Conservation (phyloP, 2,888 invertebrate species). For the Tuberolachnus salignus region DNA sequence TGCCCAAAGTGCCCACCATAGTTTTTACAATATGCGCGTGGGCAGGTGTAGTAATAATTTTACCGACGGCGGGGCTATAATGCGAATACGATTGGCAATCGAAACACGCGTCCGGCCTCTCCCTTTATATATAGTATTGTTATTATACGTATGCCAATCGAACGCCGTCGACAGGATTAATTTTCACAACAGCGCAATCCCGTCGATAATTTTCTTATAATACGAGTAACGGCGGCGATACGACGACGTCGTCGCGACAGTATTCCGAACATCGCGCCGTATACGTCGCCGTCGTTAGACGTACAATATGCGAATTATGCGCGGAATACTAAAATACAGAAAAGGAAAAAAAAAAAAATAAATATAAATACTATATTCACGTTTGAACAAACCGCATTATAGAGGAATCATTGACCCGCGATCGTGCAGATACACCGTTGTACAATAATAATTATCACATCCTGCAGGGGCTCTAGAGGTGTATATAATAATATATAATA, state of each 20-base stretch:
- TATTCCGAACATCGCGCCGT: neutral
- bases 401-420: conserved; percentile 55
- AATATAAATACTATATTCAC: conserved; percentile 14
- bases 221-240: neutral
- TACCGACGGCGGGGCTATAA: neutral
- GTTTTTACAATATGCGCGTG: too few species aligned
- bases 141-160: neutral
- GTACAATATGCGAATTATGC: conserved; percentile 18
- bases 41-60: conserved; percentile 1
- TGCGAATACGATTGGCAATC: conserved; percentile 21
- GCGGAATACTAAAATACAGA: conserved; percentile 41
- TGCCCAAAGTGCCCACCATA: conserved; percentile 69
- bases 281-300: conserved; percentile 8
- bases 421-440: conserved; percentile 47
- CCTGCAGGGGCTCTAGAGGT: conserved; percentile 41
- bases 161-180: neutral
- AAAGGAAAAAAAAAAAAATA: neutral
- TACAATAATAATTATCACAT: conserved; percentile 42
- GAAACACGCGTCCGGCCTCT: conserved; percentile 29
- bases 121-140: neutral
- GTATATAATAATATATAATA: neutral
- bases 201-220: conserved; percentile 6
- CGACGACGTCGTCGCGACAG: neutral
- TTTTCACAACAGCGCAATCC: conserved; percentile 31
- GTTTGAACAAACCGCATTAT: conserved; percentile 39